Base-by-base conservation (phyloP, 2,113 vertebrate genomes). In the Tautogolabrus adspersus region DNA sequence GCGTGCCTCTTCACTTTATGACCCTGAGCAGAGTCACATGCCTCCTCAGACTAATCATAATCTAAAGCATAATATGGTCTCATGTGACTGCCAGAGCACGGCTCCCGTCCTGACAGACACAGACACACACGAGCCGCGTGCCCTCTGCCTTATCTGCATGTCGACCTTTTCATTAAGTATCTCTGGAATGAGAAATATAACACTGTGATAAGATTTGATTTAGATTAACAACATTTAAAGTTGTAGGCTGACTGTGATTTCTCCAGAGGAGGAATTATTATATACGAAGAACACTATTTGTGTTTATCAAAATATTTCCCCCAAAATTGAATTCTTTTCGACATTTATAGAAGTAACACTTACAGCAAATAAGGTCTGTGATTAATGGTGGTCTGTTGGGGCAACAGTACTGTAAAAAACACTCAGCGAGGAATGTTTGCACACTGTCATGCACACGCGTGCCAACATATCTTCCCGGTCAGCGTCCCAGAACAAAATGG, bases 401-500 rank as follows among this genome's bases (percentile, higher is more conserved):
- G 70, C 51, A 22, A 58, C 19, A 2, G 57, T 19, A 18, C 47
- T 2, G 47, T 49, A 12, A 49, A 49, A 38, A 64, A 67, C 73
- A 81, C 71, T 55, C 37, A 2, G 18, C 66, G 68, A 34, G 72
- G 69, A 74, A 72, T 66, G 64, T 26, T 0, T 26, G 16, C 13
- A 18, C 23, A 61, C 77, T 67, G 11, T 52, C 13, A 30, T 37
- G 54, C 10, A 55, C 51, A 52, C 23, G 46, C 10, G 13, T 47
- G 57, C 42, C 67, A 70, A 68, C 42, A 76, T 71, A 69, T 65
- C 81, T 75, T 68, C 26, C 61, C 49, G 64, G 77, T 66, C 78
- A 75, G 15, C 5, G 47, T 64, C 60, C 51, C 30, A 30, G 69
- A 77, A 82, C 77, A 83, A 87, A 88, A 87, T 81, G 85, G 87